phyloP scores from a whole-genome alignment of 2,113 vertebrate species.

The Mystacornis crossleyi region DNA sequence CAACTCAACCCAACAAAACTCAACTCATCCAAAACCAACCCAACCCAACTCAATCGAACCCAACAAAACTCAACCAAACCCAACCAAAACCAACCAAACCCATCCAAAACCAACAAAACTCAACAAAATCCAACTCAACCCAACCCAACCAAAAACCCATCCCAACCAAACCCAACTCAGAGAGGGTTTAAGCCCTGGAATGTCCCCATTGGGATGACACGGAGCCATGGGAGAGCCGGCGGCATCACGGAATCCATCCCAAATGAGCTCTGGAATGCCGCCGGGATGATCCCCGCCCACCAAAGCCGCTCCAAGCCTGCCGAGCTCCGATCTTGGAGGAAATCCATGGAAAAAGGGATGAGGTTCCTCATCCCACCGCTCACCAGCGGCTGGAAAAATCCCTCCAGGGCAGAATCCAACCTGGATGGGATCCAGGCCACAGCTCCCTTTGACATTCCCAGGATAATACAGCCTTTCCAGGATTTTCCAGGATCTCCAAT shows the following conservation, averaged over 20 bases:
- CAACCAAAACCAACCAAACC: not conserved
- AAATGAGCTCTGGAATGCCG: accelerated
- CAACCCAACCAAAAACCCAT: not conserved
- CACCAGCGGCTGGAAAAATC: not conserved
- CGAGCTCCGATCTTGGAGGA: not conserved
- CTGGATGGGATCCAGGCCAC: not conserved
- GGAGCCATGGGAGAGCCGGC: no score
- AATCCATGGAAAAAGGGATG: not conserved
- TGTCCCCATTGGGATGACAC: not conserved
- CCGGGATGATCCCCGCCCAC: not conserved
- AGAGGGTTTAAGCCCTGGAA: not conserved
- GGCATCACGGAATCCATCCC: not conserved
- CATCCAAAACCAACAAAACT: not conserved
- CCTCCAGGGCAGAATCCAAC: not conserved
- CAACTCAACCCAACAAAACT: no score
- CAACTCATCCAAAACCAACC: not conserved
- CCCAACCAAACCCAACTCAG: not conserved
- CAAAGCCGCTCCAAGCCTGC: not conserved
- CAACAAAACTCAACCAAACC: not conserved
- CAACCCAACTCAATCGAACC: not conserved
- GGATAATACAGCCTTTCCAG: not conserved
- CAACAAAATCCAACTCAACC: not conserved
- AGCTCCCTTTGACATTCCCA: not conserved
- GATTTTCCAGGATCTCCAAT: not conserved
- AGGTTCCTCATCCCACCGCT: not conserved